Conservation (phyloP, 1,140 invertebrate genomes). For the Andricus grossulariae region DNA sequence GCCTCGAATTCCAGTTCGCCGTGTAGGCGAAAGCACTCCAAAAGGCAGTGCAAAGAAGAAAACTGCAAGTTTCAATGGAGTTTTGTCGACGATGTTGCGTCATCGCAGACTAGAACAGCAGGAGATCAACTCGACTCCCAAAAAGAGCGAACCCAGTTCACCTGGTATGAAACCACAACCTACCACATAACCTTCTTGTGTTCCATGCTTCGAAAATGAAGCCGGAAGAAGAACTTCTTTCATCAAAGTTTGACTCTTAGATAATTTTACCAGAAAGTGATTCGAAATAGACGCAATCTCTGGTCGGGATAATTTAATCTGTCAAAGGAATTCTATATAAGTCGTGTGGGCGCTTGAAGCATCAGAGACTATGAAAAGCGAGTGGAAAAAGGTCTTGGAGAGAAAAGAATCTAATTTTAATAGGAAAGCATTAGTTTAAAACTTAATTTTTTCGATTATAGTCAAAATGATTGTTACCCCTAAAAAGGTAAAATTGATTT, state of each 20-base stretch:
- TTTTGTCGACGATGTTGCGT: slow-evolving; percentile 84
- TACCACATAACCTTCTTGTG: neutral
- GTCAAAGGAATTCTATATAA: too few species aligned
- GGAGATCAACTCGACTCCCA: slow-evolving; percentile 70
- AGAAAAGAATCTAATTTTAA: too few species aligned
- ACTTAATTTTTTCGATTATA: slow-evolving; percentile 65
- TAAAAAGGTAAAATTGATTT: slow-evolving; percentile 43
- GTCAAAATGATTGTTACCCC: slow-evolving; percentile 54
- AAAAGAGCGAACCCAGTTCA: slow-evolving; percentile 66
- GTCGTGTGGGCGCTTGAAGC: too few species aligned
- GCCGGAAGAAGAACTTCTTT: too few species aligned
- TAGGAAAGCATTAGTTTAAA: slow-evolving; percentile 32
- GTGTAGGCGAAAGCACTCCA: slow-evolving; percentile 79
- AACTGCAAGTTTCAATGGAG: slow-evolving; percentile 84
- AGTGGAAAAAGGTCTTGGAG: too few species aligned
- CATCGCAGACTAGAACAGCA: slow-evolving; percentile 81
- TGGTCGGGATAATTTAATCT: too few species aligned
- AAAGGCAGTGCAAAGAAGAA: slow-evolving; percentile 86
- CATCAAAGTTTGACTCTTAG: too few species aligned
- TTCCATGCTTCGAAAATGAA: too few species aligned
- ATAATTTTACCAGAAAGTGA: too few species aligned
- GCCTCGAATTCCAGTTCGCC: slow-evolving; percentile 79
- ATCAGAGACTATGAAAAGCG: too few species aligned
- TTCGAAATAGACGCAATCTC: too few species aligned
- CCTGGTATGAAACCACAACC: slow-evolving; percentile 62